Conservation (phyloP, 30 jellyfish, hydroid and myxozoan species). For the Cassiopea xamachana region DNA sequence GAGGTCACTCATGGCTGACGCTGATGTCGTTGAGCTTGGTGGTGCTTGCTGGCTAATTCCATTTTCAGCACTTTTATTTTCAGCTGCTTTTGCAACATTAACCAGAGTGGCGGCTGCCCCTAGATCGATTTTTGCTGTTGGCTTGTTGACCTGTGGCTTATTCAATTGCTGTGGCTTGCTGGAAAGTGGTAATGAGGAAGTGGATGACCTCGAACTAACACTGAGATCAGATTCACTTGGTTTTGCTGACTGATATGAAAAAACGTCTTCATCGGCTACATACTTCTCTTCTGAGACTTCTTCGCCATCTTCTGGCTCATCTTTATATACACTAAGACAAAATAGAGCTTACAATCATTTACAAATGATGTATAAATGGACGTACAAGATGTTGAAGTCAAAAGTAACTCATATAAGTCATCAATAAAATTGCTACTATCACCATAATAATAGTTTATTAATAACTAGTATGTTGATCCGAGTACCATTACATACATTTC, state of each 20-base stretch:
- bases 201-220: constrained; percentile 2
- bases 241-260: constrained; percentile 58
- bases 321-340: constrained; percentile 67
- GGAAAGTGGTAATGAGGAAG: background rate
- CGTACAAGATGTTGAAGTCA: no score
- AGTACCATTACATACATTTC: no score
- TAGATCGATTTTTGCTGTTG: constrained; percentile 73
- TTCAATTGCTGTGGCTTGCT: background rate
- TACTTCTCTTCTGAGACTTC: constrained; percentile 85
- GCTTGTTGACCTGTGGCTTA: constrained; percentile 51
- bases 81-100: constrained; percentile 48
- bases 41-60: background rate
- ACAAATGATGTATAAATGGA: background rate
- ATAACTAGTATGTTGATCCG: no score
- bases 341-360: background rate
- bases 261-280: constrained; percentile 74
- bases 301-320: constrained; percentile 95
- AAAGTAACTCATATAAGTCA: no score
- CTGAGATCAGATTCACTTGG: constrained; percentile 32
- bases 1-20: constrained; percentile 81
- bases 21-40: constrained; percentile 16
- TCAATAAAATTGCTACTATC: no score
- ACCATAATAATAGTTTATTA: no score
- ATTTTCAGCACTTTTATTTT: background rate
- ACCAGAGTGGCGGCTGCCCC: constrained; percentile 94